Conservation (phyloP, 1,140 invertebrate genomes). For the Luehdorfia chinensis region DNA sequence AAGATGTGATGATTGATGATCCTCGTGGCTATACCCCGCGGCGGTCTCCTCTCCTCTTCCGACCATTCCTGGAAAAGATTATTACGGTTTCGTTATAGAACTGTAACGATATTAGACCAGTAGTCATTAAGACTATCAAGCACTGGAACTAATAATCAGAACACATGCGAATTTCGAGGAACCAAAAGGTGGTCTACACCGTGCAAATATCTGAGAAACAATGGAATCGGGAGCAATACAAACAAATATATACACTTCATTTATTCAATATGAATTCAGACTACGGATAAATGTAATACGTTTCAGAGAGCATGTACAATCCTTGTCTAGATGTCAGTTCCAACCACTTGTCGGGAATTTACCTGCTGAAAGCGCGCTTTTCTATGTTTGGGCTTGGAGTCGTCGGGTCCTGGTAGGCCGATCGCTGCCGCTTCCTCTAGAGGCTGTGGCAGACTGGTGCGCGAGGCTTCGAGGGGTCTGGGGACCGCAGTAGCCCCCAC, state of each 20-base stretch:
- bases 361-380: slow-evolving; percentile 92
- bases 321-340: slow-evolving; percentile 5
- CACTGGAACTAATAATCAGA: neutral
- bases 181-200: too few species aligned
- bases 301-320: slow-evolving; percentile 1
- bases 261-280: neutral
- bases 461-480: slow-evolving; percentile 41
- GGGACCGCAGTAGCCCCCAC: slow-evolving; percentile 27
- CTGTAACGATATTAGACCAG: too few species aligned
- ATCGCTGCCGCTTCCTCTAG: slow-evolving; percentile 39
- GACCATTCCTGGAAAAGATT: slow-evolving; percentile 62
- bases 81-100: slow-evolving; percentile 6
- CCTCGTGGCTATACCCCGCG: slow-evolving; percentile 74
- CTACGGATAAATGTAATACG: neutral
- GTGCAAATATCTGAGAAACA: neutral
- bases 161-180: too few species aligned
- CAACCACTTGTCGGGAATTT: slow-evolving; percentile 27
- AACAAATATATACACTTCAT: too few species aligned
- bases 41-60: slow-evolving; percentile 72
- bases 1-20: slow-evolving; percentile 77
- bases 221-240: too few species aligned
- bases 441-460: slow-evolving; percentile 38
- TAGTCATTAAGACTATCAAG: too few species aligned
- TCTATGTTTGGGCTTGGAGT: slow-evolving; percentile 84
- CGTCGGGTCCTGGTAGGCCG: slow-evolving; percentile 78